Evolutionary conservation across 2,797 vertebrate species (phyloP).

Genomic region (Sebastes trivittatus): DNA sequence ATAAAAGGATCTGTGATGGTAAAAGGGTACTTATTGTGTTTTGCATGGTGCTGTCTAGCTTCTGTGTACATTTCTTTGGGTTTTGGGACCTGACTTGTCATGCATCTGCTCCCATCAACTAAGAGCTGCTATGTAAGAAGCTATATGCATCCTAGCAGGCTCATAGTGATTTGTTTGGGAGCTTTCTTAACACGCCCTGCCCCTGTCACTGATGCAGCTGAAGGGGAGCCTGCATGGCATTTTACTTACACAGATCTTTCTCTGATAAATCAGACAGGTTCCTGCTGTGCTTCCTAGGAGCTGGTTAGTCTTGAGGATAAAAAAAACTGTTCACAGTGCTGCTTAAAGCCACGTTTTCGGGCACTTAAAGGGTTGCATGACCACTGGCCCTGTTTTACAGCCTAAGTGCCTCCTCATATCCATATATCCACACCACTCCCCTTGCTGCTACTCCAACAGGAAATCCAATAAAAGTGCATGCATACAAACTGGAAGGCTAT

Average conservation of each 20-base stretch:
- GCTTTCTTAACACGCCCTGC: slow-evolving; percentile 49
- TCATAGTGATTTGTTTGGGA: slow-evolving; percentile 5
- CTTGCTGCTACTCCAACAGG: neutral
- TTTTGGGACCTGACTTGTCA: neutral
- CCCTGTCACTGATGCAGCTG: neutral
- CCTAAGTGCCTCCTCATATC: neutral
- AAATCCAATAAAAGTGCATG: neutral
- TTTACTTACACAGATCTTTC: neutral
- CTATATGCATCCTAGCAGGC: neutral
- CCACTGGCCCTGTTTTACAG: neutral
- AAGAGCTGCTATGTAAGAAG: neutral
- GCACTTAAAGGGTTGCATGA: neutral
- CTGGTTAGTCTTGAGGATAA: neutral
- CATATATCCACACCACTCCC: slow-evolving; percentile 4
- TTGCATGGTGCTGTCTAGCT: neutral
- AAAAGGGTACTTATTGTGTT: no score
- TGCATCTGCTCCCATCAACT: neutral
- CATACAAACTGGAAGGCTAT: neutral
- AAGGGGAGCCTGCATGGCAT: neutral
- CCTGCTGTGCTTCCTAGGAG: neutral
- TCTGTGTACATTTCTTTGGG: neutral
- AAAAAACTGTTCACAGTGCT: neutral
- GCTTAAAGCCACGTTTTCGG: neutral
- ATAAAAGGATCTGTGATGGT: no score
- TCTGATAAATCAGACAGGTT: neutral